Evolutionary conservation across 2,797 vertebrate genomes (phyloP).

Genomic region (Micromesistius poutassou): DNA sequence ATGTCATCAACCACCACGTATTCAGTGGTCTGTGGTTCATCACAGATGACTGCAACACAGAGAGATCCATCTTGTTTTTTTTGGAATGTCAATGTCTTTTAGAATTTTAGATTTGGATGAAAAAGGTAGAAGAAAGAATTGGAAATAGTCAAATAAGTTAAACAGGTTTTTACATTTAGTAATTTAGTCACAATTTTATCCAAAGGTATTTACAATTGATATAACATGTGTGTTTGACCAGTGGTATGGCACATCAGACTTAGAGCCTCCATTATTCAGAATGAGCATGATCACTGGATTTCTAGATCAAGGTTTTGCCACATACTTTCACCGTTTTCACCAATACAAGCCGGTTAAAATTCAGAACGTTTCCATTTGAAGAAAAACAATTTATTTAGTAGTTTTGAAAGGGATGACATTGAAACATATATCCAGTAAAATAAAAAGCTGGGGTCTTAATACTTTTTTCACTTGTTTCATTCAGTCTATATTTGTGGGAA

Average conservation of each 20-base stretch:
- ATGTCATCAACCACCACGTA: neutral
- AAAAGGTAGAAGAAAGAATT: too few relatives aligned
- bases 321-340: neutral
- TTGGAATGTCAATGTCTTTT: neutral
- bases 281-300: neutral
- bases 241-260: neutral
- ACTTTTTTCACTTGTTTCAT: neutral
- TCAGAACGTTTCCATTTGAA: neutral
- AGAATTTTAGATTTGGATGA: neutral
- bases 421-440: neutral
- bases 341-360: neutral
- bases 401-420: neutral
- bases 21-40: neutral
- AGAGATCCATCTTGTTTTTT: neutral
- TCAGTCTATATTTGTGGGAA: neutral
- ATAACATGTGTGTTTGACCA: neutral
- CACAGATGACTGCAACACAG: neutral
- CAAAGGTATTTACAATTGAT: neutral
- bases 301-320: neutral
- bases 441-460: neutral
- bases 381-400: neutral
- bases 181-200: neutral
- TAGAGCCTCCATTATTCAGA: neutral
- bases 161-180: neutral
- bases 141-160: neutral